Percentiles rank a stretch among this genome's conserved stretches.
These are phyloP conservation scores for Nephotettix cincticeps DNA, from an alignment of 1,140 invertebrate genomes.

Conservation along the genomic window DNA sequence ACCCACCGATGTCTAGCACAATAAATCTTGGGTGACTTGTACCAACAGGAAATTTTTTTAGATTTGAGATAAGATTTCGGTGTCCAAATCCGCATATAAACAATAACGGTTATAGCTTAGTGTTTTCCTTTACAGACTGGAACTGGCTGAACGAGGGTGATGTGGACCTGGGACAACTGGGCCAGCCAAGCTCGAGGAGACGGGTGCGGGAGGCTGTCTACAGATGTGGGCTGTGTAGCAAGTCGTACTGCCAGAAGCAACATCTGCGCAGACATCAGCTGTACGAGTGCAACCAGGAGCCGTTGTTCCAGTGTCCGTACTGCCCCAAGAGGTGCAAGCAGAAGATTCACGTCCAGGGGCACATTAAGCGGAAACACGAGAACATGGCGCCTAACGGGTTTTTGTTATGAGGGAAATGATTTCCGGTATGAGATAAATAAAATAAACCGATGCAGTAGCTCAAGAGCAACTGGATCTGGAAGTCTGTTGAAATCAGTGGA, in stretches of 20 bases:
- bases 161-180: background rate
- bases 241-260: conserved; percentile 62
- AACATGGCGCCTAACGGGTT: conserved; percentile 41
- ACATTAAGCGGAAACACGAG: conserved; percentile 47
- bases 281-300: conserved; percentile 47
- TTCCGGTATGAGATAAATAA: too few species aligned
- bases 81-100: too few species aligned
- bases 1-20: too few species aligned
- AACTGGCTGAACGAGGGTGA: conserved; percentile 3
- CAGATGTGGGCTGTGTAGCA: conserved; percentile 61
- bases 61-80: too few species aligned
- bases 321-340: conserved; percentile 58
- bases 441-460: too few species aligned
- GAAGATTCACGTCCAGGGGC: conserved; percentile 50
- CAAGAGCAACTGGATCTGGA: too few species aligned
- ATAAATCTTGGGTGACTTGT: too few species aligned
- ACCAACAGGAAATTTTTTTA: too few species aligned
- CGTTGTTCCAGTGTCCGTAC: conserved; percentile 63
- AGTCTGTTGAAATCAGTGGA: too few species aligned
- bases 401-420: too few species aligned
- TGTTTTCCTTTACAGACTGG: conserved; percentile 12
- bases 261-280: conserved; percentile 40
- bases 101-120: too few species aligned
- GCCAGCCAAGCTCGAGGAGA: background rate
- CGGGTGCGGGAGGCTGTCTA: background rate